These are phyloP conservation scores for Exocentrus adspersus DNA, from an alignment of 2,888 invertebrate species.

Conservation along the genomic window DNA sequence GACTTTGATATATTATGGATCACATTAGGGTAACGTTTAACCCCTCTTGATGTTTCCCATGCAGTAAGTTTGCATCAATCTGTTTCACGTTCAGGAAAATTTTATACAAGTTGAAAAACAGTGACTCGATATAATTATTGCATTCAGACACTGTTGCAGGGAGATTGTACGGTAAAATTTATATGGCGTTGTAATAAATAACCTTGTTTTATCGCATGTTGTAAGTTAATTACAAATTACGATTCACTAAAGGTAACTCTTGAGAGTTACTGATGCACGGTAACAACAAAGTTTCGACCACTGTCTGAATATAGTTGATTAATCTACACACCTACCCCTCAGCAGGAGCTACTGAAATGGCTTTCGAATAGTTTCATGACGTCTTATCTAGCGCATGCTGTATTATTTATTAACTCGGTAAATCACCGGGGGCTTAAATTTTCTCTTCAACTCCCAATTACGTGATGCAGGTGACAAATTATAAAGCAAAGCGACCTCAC, in stretches of 20 bases:
- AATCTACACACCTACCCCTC: constrained; percentile 1
- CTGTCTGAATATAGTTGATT: background rate
- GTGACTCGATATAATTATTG: no score
- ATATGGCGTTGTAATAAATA: no score
- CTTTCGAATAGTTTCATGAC: constrained; percentile 26
- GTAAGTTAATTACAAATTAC: no score
- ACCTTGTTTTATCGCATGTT: no score
- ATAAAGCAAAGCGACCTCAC: constrained; percentile 2
- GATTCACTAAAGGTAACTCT: background rate
- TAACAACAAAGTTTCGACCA: background rate
- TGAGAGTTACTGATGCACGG: background rate
- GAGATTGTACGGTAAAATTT: no score
- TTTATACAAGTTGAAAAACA: no score
- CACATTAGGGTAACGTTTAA: no score
- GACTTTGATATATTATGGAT: no score
- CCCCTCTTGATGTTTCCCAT: no score
- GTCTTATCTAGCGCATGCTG: constrained; percentile 24
- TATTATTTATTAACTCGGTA: constrained; percentile 21
- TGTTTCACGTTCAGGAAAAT: no score
- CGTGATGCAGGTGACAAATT: constrained; percentile 8
- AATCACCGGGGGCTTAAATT: constrained; percentile 18
- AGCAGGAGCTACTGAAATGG: background rate
- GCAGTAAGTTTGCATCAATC: no score
- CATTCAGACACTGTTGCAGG: no score
- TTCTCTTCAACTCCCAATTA: constrained; percentile 13